phyloP scores from a whole-genome alignment of 2,113 vertebrate species.

The Cariama cristata region DNA sequence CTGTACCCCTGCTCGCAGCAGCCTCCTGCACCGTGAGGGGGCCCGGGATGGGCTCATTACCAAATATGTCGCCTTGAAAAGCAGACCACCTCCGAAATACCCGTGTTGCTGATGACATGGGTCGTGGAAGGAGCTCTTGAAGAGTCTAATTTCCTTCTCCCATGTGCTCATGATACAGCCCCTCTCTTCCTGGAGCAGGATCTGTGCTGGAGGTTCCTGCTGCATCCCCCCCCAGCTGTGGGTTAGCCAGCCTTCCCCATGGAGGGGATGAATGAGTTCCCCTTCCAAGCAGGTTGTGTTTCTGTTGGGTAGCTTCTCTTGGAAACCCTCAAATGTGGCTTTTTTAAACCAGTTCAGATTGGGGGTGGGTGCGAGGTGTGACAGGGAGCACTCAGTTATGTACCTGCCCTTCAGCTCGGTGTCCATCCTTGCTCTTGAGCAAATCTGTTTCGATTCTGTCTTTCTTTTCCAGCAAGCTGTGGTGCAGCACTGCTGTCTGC shows the following conservation, averaged over 20 bases:
- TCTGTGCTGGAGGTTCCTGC: background rate
- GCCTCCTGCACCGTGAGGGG: fast-evolving
- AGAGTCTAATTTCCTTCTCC: background rate
- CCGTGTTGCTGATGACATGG: background rate
- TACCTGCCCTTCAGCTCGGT: background rate
- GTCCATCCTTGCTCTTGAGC: background rate
- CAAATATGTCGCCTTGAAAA: background rate
- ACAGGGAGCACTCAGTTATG: background rate
- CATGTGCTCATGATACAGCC: background rate
- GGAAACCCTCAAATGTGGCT: background rate
- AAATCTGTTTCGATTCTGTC: fast-evolving
- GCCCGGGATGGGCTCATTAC: fast-evolving
- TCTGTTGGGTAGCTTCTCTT: fast-evolving
- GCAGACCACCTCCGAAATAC: background rate
- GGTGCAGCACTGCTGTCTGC: fast-evolving
- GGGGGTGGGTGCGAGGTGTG: background rate
- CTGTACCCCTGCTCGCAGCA: background rate
- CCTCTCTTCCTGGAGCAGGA: background rate
- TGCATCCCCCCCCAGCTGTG: background rate
- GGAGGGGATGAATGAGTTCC: background rate
- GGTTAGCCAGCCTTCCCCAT: background rate
- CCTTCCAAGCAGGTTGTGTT: background rate
- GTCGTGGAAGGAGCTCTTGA: background rate
- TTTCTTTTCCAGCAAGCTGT: background rate
- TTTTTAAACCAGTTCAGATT: too few relatives aligned